Evolutionary conservation across 2,113 vertebrate genomes (phyloP).

Genomic region (Siniperca knerii): DNA sequence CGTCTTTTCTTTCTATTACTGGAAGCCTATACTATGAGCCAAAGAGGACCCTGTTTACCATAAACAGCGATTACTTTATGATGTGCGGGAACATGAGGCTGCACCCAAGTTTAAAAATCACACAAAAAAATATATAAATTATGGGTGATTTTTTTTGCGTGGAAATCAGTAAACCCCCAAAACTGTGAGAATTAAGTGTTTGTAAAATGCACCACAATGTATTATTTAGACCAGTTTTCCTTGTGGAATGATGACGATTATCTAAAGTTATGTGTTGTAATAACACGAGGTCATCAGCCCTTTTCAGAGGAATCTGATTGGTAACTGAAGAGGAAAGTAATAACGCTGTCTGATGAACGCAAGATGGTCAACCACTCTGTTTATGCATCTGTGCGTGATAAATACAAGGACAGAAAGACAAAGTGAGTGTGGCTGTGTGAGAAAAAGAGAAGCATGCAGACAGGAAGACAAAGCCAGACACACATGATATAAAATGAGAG

Average conservation of each 20-base stretch:
- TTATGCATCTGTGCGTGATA: background rate
- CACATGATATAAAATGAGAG: background rate
- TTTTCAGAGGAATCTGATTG: background rate
- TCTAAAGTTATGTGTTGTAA: background rate
- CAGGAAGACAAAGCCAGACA: conserved; percentile 22
- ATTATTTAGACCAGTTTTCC: background rate
- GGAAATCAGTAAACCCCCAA: background rate
- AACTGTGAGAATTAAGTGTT: background rate
- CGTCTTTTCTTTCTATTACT: background rate
- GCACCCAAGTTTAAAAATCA: background rate
- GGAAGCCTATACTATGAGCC: background rate
- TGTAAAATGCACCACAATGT: background rate
- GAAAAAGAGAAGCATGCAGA: conserved; percentile 38
- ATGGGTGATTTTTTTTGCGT: background rate
- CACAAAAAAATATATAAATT: background rate
- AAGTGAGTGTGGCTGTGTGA: background rate
- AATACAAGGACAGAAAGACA: background rate
- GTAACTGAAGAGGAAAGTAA: background rate
- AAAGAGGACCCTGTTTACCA: background rate
- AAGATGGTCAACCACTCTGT: background rate
- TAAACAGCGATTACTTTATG: background rate
- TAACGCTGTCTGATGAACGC: background rate
- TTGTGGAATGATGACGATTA: background rate
- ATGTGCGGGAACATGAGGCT: background rate
- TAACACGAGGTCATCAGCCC: background rate